Percentiles rank a stretch among this genome's conserved stretches.
Conservation (phyloP, 2,113 vertebrate genomes). For the Porphyrio hochstetteri region DNA sequence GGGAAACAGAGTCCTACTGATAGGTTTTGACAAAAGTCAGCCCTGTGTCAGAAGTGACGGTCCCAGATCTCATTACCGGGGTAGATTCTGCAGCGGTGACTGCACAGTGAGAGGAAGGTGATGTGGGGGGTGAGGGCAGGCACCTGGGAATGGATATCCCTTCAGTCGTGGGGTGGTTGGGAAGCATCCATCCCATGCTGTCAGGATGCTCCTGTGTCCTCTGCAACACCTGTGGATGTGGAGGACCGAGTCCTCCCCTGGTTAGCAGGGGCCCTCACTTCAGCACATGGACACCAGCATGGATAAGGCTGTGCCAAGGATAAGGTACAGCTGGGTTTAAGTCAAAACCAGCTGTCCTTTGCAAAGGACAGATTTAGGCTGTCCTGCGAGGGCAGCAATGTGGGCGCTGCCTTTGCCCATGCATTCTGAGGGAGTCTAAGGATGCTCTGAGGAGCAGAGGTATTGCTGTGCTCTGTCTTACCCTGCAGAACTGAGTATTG, state of each 20-base stretch:
- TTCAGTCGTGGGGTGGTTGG: rapidly evolving
- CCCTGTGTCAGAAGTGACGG: neutral
- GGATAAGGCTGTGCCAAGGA: neutral
- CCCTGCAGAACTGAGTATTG: neutral
- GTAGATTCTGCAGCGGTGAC: neutral
- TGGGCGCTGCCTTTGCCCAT: neutral
- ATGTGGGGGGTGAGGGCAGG: neutral
- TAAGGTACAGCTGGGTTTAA: neutral
- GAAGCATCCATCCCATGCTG: rapidly evolving
- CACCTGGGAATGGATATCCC: rapidly evolving
- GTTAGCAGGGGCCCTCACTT: neutral
- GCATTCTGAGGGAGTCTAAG: neutral
- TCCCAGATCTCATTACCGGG: neutral
- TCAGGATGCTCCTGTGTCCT: neutral
- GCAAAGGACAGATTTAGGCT: neutral
- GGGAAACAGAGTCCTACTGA: neutral
- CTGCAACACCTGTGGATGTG: rapidly evolving
- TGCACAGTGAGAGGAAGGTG: neutral
- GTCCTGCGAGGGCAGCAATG: rapidly evolving
- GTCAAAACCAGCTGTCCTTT: neutral
- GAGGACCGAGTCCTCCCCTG: rapidly evolving
- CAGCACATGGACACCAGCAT: too few species aligned
- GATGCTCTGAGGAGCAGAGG: neutral
- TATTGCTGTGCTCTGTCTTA: neutral
- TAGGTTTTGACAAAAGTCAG: conserved; percentile 40